Percentiles rank a stretch among this genome's conserved stretches.
phyloP scores from a whole-genome alignment of 2,113 vertebrate genomes.

The Podarcis muralis region DNA sequence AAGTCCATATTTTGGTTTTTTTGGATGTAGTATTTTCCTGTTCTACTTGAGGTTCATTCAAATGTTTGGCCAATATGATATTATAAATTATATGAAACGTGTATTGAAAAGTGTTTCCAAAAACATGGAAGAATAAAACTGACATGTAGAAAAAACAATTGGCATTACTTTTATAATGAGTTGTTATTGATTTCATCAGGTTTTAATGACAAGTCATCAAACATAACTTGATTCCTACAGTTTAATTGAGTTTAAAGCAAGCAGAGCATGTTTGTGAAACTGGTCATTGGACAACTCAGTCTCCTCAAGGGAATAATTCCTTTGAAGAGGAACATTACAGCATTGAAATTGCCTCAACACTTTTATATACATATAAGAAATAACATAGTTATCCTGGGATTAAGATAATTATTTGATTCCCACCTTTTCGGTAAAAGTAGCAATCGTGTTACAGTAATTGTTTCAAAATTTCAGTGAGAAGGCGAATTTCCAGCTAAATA shows the following conservation, averaged over 20 bases:
- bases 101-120: not conserved
- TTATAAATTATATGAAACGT: not conserved
- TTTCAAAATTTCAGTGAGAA: not conserved
- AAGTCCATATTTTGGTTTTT: not conserved
- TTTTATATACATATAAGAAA: not conserved
- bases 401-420: too few species aligned
- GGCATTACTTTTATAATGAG: not conserved
- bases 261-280: not conserved
- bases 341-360: not conserved
- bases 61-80: not conserved
- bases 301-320: not conserved
- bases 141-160: not conserved
- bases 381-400: too few species aligned
- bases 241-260: not conserved
- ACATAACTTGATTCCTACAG: too few species aligned
- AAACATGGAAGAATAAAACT: not conserved
- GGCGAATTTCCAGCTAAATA: not conserved
- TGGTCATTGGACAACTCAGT: not conserved
- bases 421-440: too few species aligned
- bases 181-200: too few species aligned
- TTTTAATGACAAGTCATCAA: too few species aligned
- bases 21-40: not conserved
- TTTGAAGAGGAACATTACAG: not conserved
- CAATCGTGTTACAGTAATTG: not conserved
- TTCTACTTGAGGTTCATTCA: not conserved